Base-by-base conservation (phyloP, 1,140 invertebrate genomes). In the Procambarus clarkii region DNA sequence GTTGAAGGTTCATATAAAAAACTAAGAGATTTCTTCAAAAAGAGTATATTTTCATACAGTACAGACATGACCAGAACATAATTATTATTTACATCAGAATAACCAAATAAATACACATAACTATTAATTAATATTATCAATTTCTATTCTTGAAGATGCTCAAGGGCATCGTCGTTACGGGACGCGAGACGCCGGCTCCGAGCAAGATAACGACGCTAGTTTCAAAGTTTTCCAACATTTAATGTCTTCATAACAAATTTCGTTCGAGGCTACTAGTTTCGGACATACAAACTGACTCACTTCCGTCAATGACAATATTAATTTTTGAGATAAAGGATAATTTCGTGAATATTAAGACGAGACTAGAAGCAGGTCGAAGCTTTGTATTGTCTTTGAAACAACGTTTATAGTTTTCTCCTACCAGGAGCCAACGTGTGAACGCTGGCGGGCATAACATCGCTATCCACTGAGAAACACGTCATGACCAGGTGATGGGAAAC, bases 31-130 rank as follows among this genome's bases (percentile, higher is more conserved):
- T 86, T 91, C 89, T 91, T 91, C 89, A 91, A 91, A 91, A 91
- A 91, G 89, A 91, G 89, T 91, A 91, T 91, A 91, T 91, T 91
- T 91, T 91, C 89, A 91, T 91, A 91, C 89, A 91, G 83, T 91
- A 91, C 89, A 91, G 89, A 91, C 89, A 91, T 91, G 89, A 91
- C 89, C 89, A 91, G 89, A 91, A 91, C 89, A 86, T 91, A 91
- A 91, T 91, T 86, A 85, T 91, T 90, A 91, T 91, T 83, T 91
- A 91, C 89, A 91, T 91, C 89, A 91, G 89, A 91, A 91, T 91
- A 91, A 86, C 89, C 89, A 91, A 91, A 91, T 91, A 91, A 91
- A 91, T 91, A 91, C 89, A 91, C 89, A 79, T 91, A 85, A 85
- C 82, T 86, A 86, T 91, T 79, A 91, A 91, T 84, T 91, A 91